Evolutionary conservation across 2,797 vertebrate species (phyloP).

Genomic region (Dendrocincla tyrannina): DNA sequence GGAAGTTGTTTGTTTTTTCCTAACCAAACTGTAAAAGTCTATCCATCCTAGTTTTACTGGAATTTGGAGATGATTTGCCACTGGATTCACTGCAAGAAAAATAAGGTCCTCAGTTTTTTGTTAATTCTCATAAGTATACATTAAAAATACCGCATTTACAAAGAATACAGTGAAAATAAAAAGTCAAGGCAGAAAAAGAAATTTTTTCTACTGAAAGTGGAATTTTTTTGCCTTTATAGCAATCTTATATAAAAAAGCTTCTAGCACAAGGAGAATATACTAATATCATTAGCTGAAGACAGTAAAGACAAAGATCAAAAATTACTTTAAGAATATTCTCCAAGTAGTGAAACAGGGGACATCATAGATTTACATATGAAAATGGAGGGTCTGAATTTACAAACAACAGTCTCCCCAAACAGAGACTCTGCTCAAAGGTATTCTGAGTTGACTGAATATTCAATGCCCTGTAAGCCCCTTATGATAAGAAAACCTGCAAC

Average conservation of each 20-base stretch:
- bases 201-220: background rate
- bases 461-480: background rate
- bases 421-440: background rate
- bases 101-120: background rate
- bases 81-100: background rate
- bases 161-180: background rate
- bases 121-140: background rate
- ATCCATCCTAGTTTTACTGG: background rate
- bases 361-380: background rate
- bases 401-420: background rate
- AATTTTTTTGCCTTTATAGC: background rate
- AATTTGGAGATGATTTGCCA: background rate
- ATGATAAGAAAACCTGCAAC: background rate
- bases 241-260: background rate
- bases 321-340: background rate
- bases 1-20: background rate
- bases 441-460: background rate
- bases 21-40: background rate
- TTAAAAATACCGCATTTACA: background rate
- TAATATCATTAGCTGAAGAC: background rate
- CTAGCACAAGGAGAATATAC: background rate
- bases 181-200: background rate
- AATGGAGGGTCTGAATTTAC: background rate
- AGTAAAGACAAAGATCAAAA: background rate
- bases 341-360: background rate